Percentiles rank a stretch among this genome's conserved stretches.
These are phyloP conservation scores for Serinus canaria DNA, from an alignment of 2,113 vertebrate species.

Conservation along the genomic window DNA sequence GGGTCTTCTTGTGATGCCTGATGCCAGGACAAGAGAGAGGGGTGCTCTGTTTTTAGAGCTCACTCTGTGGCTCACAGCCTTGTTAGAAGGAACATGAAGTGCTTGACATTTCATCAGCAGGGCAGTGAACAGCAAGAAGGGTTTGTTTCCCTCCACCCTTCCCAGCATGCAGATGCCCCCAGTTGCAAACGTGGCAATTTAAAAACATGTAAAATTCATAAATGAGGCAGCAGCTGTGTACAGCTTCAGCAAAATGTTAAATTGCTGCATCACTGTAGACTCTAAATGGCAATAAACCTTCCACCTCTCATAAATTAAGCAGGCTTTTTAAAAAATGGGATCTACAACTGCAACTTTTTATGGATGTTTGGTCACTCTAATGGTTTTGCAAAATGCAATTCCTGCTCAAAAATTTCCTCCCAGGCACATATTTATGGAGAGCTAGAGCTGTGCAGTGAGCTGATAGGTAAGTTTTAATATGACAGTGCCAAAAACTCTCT, in stretches of 20 bases:
- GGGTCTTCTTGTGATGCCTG: not conserved
- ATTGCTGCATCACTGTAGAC: conserved; percentile 73
- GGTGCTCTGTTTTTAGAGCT: not conserved
- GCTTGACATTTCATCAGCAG: not conserved
- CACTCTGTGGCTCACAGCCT: not conserved
- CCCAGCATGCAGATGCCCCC: not conserved
- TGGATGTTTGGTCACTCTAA: conserved; percentile 83
- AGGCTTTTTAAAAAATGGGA: conserved; percentile 75
- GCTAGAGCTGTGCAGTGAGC: conserved; percentile 74
- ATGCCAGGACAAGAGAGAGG: not conserved
- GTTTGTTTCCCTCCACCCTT: not conserved
- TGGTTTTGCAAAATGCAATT: conserved; percentile 81
- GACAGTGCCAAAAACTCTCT: conserved; percentile 76
- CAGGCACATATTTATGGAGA: conserved; percentile 80
- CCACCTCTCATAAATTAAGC: conserved; percentile 83
- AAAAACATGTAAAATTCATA: conserved; percentile 77
- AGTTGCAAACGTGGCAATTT: conserved; percentile 68
- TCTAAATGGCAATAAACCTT: conserved; percentile 82
- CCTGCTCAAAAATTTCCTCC: conserved; percentile 78
- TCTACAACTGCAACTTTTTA: conserved; percentile 80
- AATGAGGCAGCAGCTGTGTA: conserved; percentile 67
- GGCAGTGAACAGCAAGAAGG: not conserved
- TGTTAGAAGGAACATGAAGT: not conserved
- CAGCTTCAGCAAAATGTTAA: conserved; percentile 63
- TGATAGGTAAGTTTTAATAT: conserved; percentile 83